Conservation (phyloP, 2,888 invertebrate genomes). For the Epinotia nisella region DNA sequence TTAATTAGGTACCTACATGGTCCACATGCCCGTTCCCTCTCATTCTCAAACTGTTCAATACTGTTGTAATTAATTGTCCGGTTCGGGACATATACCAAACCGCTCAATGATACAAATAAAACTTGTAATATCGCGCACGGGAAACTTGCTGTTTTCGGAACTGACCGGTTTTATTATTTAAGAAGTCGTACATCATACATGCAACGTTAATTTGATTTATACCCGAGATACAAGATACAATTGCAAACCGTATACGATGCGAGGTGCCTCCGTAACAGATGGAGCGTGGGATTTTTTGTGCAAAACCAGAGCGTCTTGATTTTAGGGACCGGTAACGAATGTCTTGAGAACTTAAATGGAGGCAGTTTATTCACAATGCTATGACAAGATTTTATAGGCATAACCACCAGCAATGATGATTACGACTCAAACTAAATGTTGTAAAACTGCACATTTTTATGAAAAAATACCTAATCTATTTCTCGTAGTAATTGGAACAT, state of each 20-base stretch:
- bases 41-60: no score
- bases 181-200: slow-evolving; percentile 32
- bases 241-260: slow-evolving; percentile 44
- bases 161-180: slow-evolving; percentile 27
- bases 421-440: no score
- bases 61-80: no score
- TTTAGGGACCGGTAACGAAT: slow-evolving; percentile 11
- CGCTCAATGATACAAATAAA: not conserved
- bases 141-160: not conserved
- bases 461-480: no score
- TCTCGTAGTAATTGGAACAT: not conserved
- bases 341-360: no score
- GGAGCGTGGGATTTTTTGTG: slow-evolving; percentile 64
- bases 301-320: slow-evolving; percentile 56
- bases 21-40: no score
- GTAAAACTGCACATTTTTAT: no score
- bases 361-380: no score
- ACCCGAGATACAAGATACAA: slow-evolving; percentile 32
- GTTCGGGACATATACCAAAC: no score
- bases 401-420: no score
- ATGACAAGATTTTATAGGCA: no score
- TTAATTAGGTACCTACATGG: no score
- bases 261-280: slow-evolving; percentile 64
- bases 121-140: not conserved
- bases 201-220: slow-evolving; percentile 42